A percentile compares a stretch with the other conserved stretches of the same genome.
Conservation (phyloP, 1,140 invertebrate species). For the Nebria ingens region DNA sequence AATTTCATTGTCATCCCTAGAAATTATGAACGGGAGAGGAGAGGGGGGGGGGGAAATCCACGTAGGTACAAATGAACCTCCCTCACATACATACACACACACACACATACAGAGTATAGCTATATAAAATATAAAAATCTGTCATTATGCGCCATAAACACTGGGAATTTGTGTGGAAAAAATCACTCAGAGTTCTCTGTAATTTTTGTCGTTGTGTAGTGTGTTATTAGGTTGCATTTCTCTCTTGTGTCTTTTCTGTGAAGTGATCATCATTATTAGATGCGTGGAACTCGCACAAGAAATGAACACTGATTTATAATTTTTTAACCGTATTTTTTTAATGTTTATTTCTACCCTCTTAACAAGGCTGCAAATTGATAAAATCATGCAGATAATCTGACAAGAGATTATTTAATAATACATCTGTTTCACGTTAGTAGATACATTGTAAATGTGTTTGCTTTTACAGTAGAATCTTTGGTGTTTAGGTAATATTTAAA, state of each 20-base stretch:
- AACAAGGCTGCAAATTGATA: neutral
- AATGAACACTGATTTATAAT: neutral
- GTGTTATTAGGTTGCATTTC: neutral
- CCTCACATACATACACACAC: too few relatives aligned
- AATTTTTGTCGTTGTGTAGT: neutral
- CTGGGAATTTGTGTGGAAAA: neutral
- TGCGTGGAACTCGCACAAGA: neutral
- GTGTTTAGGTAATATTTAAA: too few relatives aligned
- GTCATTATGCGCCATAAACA: constrained; percentile 1
- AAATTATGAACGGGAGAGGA: neutral
- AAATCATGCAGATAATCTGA: too few relatives aligned
- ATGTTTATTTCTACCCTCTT: neutral
- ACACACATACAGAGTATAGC: too few relatives aligned
- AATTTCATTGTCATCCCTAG: neutral
- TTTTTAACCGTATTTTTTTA: neutral
- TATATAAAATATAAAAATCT: neutral
- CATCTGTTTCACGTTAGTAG: neutral
- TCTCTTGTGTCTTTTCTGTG: neutral
- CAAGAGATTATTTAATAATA: too few relatives aligned
- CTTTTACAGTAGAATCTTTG: too few relatives aligned
- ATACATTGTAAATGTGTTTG: too few relatives aligned
- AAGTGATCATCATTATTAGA: constrained; percentile 6
- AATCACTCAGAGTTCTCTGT: neutral
- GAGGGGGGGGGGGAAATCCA: too few relatives aligned
- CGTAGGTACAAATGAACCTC: too few relatives aligned